Evolutionary conservation across 2,113 vertebrate genomes (phyloP), one percentile per base, ranked within the genome.

Genomic region (Scomber colias): DNA sequence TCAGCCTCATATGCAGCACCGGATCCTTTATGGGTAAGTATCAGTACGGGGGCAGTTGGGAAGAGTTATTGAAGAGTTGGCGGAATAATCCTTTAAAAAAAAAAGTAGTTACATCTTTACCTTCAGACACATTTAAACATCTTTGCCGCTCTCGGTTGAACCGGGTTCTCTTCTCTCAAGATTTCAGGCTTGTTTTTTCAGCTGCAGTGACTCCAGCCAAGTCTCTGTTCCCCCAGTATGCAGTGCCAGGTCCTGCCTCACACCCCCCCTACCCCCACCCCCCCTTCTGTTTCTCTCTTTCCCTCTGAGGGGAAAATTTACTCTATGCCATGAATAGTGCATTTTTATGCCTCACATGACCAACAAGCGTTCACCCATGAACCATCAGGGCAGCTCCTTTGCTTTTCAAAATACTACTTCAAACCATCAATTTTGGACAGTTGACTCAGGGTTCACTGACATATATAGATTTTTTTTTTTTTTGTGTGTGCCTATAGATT

Each of bases 1-100:
- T 97, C 95, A 97, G 96, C 80, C 96, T 97, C 81, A 96, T 97
- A 83, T 97, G 97, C 92, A 97, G 96, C 88, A 94, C 95, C 0
- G 96, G 97, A 17, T 96, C 97, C 54, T 97, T 97, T 73, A 96
- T 97, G 95, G 96, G 96, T 97, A 49, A 95, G 96, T 95, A 17
- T 69, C 50, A 17, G 1, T 11, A 12, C 45, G 6, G 12, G 12
- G 6, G 31, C 7, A 35, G 31, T 35, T 35, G 31, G 7, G 6
- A 35, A 35, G 31, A 35, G 31, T 35, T 5, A 35, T 35, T 35
- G 31, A 0, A 5, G 31, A 35, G 31, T 40, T 7, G 31, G 31
- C 31, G 4, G 35, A 40, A 40, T 40, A 9, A 40, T 40, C 35
- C 35, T 27, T 27, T 21, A 21, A 21, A 21, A 3, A 40, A 7